Base-by-base conservation (phyloP, 2,888 invertebrate species). In the Leucoma salicis region DNA sequence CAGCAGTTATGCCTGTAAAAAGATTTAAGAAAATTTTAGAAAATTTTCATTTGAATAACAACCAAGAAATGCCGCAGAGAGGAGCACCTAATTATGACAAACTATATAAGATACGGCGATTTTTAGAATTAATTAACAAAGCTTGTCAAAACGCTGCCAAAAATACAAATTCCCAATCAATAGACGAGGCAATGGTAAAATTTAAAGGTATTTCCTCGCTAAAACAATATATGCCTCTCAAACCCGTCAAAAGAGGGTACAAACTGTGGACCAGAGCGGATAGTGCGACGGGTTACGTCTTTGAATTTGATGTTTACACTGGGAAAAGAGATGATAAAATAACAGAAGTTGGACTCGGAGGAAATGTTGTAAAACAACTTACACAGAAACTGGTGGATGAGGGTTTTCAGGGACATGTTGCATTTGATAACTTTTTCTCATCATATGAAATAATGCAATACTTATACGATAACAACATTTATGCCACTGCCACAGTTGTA, bases 341-440 rank as follows among this genome's bases (percentile, higher is more conserved):
- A 33, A 29, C 46, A 31, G 40, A 49, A 46, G 28, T 49, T 14
- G 46, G 42, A 31, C 37, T 49, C 31, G 43, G 49, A 29, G 46
- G 32, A 14, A 46, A 37, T 11, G 37, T 49, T 18, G 49, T 49
- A n/a, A 42, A 49, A 42, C 36, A 29, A 35, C 34, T 42, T 21
- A 34, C 40, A 18, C 46, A 43, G 31, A 48, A 44, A 13, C 37
- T 48, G 0, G 21, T 48, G 13, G 41, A 41, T 41, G 29, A 37
- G 35, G 35, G 35, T 13, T 36, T 35, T 21, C 44, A 14, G 4
- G 44, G 38, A 21, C 44, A 44, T 35, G 33, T 44, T 14, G 14
- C 44, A 11, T 39, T 44, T 28, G 39, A 39, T 14, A 44, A 44
- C 11, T 41, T 45, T 31, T 35, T 42, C 33, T 31, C 41, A 49